Percentiles rank a stretch among this genome's conserved stretches.
Evolutionary conservation across 2,797 vertebrate species (phyloP).

Genomic region (Eulemur coronatus): DNA sequence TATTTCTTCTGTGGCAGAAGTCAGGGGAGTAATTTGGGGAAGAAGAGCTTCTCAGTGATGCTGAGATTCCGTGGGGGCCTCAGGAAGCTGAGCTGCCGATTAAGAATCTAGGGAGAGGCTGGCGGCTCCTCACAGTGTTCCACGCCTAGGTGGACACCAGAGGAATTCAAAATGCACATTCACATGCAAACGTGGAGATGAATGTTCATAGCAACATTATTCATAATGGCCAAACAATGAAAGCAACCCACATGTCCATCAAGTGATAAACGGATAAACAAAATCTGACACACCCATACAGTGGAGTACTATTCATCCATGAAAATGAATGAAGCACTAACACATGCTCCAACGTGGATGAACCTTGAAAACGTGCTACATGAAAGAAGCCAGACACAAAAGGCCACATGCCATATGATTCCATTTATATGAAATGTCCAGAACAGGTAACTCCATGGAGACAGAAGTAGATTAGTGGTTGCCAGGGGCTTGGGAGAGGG

Average conservation of each 20-base stretch:
- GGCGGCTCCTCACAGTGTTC: background rate
- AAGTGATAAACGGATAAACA: background rate
- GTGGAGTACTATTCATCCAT: background rate
- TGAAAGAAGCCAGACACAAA: background rate
- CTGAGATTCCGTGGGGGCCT: background rate
- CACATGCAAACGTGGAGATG: background rate
- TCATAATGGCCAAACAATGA: background rate
- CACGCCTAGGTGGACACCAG: background rate
- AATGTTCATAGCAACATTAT: background rate
- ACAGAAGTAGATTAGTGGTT: background rate
- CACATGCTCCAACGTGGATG: background rate
- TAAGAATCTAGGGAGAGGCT: background rate
- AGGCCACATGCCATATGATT: background rate
- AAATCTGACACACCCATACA: background rate
- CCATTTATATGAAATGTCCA: background rate
- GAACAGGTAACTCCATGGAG: background rate
- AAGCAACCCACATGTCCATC: background rate
- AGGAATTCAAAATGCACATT: background rate
- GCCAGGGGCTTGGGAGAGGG: too few species aligned
- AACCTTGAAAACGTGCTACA: background rate
- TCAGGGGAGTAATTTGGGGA: background rate
- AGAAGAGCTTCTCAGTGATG: background rate
- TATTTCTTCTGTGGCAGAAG: background rate
- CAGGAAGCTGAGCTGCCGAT: background rate
- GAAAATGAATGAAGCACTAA: background rate